phyloP scores from a whole-genome alignment of 1,140 invertebrate species.

The Potamilus streckersoni region DNA sequence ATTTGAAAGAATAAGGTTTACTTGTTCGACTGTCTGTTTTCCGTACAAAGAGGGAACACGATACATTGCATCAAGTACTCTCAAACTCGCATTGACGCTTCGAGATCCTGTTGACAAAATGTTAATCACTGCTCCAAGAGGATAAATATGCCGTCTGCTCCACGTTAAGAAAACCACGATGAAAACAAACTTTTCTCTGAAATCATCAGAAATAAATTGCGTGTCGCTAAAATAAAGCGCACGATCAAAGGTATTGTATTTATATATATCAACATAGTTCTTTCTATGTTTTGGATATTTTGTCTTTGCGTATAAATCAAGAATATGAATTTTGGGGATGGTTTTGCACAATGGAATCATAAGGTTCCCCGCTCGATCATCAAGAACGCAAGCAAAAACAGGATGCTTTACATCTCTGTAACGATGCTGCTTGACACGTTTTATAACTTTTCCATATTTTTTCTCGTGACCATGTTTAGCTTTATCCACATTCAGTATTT shows the following conservation, averaged over 20 bases:
- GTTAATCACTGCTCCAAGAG: slow-evolving; percentile 22
- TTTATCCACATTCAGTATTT: slow-evolving; percentile 39
- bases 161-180: slow-evolving; percentile 19
- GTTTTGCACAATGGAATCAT: slow-evolving; percentile 57
- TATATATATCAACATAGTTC: slow-evolving; percentile 23
- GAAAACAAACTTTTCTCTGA: slow-evolving; percentile 8
- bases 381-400: slow-evolving; percentile 52
- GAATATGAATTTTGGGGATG: slow-evolving; percentile 55
- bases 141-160: slow-evolving; percentile 23
- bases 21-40: slow-evolving; percentile 7
- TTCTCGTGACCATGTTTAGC: slow-evolving; percentile 13
- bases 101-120: slow-evolving; percentile 3
- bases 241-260: slow-evolving; percentile 6
- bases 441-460: slow-evolving; percentile 46
- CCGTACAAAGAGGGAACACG: slow-evolving; percentile 24
- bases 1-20: slow-evolving; percentile 5
- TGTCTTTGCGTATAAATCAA: slow-evolving; percentile 24
- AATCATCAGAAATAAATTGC: slow-evolving; percentile 4
- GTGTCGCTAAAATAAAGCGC: slow-evolving; percentile 4
- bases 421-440: slow-evolving; percentile 36
- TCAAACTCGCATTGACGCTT: slow-evolving; percentile 13
- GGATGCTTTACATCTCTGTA: slow-evolving; percentile 35
- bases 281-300: slow-evolving; percentile 10
- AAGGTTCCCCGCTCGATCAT: slow-evolving; percentile 42
- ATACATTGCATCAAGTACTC: slow-evolving; percentile 16